Percentiles rank a stretch among this genome's conserved stretches.
Conservation (phyloP, 2,797 vertebrate species). For the Myripristis murdjan region DNA sequence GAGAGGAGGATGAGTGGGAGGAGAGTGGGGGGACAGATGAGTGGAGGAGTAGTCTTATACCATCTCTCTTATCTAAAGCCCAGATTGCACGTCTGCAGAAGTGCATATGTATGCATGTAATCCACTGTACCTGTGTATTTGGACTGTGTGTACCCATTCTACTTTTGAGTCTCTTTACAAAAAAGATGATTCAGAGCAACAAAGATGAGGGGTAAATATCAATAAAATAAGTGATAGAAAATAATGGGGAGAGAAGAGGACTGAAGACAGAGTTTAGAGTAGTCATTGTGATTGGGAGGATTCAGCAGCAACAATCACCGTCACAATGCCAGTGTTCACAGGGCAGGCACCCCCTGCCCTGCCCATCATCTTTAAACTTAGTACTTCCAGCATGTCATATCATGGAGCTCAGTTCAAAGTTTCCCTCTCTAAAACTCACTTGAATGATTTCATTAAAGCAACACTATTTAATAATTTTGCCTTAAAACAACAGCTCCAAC, state of each 20-base stretch:
- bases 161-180: background rate
- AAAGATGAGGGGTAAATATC: conserved; percentile 1
- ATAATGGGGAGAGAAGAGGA: background rate
- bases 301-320: conserved; percentile 49
- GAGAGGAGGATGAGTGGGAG: conserved; percentile 67
- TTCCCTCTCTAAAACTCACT: background rate
- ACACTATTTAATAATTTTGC: too few relatives aligned
- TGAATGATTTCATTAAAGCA: conserved; percentile 18
- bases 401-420: conserved; percentile 5
- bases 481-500: too few relatives aligned
- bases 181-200: background rate
- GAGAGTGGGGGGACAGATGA: conserved; percentile 51
- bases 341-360: conserved; percentile 49
- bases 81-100: conserved; percentile 86
- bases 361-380: conserved; percentile 40
- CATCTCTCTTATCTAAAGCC: conserved; percentile 73
- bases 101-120: conserved; percentile 23
- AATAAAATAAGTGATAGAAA: background rate
- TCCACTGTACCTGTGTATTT: background rate
- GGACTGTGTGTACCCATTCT: too few relatives aligned
- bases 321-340: conserved; percentile 60
- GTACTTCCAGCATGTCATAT: conserved; percentile 16
- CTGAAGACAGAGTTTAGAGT: background rate
- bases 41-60: conserved; percentile 61
- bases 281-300: conserved; percentile 40